Percentiles rank a stretch among this genome's conserved stretches.
These are phyloP conservation scores for Drosophila yakuba DNA, from an alignment of 1,140 invertebrate species.

Conservation along the genomic window DNA sequence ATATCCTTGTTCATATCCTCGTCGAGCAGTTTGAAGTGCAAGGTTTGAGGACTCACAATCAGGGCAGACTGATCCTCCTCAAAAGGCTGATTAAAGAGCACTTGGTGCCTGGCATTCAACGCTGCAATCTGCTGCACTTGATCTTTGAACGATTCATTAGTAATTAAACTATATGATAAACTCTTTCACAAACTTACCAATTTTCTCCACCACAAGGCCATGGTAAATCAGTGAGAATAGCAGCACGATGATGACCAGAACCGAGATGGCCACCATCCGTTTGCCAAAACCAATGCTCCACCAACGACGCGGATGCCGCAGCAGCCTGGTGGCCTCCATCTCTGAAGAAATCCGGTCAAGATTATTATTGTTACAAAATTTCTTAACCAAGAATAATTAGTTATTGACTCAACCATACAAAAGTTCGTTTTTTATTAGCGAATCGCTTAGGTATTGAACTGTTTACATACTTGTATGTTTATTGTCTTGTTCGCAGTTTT, in stretches of 20 bases:
- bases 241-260: conserved; percentile 52
- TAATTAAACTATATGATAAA: too few species aligned
- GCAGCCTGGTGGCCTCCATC: conserved; percentile 43
- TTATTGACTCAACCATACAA: neutral
- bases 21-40: conserved; percentile 54
- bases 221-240: conserved; percentile 68
- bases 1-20: neutral
- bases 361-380: neutral
- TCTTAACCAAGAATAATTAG: too few species aligned
- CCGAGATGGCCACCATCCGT: conserved; percentile 59
- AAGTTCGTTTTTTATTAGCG: neutral
- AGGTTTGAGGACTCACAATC: conserved; percentile 41
- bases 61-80: conserved; percentile 33
- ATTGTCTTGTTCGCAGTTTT: neutral
- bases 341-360: conserved; percentile 44
- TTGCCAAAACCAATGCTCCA: conserved; percentile 29
- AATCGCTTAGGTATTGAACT: neutral
- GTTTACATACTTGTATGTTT: conserved; percentile 1
- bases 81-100: conserved; percentile 39
- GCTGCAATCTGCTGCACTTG: conserved; percentile 46
- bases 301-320: conserved; percentile 35
- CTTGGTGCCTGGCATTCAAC: conserved; percentile 50
- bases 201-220: conserved; percentile 66
- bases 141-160: conserved; percentile 19
- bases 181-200: conserved; percentile 42